phyloP scores from a whole-genome alignment of 2,888 invertebrate genomes.

The Cheilosia scutellata region DNA sequence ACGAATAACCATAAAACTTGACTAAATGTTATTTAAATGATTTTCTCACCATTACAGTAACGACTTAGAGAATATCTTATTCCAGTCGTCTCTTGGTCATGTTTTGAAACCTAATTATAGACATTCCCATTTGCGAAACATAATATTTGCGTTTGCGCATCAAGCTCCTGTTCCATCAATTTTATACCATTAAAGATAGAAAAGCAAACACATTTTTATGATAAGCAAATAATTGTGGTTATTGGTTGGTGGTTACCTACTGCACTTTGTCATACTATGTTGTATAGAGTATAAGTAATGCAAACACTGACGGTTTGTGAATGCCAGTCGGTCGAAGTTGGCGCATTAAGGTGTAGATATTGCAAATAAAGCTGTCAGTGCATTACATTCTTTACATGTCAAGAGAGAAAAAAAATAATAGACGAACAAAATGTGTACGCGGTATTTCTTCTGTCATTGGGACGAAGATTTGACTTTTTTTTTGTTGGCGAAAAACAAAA shows the following conservation, averaged over 20 bases:
- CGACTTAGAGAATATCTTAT: slow-evolving; percentile 8
- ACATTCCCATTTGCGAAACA: slow-evolving; percentile 41
- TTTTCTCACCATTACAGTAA: slow-evolving; percentile 20
- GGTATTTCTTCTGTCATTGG: too few species aligned
- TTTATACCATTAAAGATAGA: slow-evolving; percentile 29
- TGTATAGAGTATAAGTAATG: too few species aligned
- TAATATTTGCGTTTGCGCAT: slow-evolving; percentile 28
- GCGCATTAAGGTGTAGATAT: slow-evolving; percentile 47
- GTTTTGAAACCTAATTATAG: slow-evolving; percentile 43
- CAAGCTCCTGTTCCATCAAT: slow-evolving; percentile 24
- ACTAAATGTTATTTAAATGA: slow-evolving; percentile 15
- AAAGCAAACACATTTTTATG: slow-evolving; percentile 1
- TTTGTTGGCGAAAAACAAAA: not conserved
- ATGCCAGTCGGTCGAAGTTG: slow-evolving; percentile 35
- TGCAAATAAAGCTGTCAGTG: slow-evolving; percentile 23
- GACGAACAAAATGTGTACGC: too few species aligned
- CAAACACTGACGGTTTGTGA: slow-evolving; percentile 7
- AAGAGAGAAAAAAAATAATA: not conserved
- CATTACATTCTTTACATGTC: not conserved
- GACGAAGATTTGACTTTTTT: too few species aligned
- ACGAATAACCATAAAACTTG: slow-evolving; percentile 6
- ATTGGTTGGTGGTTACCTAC: not conserved
- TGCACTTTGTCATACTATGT: slow-evolving; percentile 29
- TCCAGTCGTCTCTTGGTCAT: not conserved
- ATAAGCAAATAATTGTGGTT: slow-evolving; percentile 49